Base-by-base conservation (phyloP, 2,888 invertebrate species). In the Acrocera orbiculus region DNA sequence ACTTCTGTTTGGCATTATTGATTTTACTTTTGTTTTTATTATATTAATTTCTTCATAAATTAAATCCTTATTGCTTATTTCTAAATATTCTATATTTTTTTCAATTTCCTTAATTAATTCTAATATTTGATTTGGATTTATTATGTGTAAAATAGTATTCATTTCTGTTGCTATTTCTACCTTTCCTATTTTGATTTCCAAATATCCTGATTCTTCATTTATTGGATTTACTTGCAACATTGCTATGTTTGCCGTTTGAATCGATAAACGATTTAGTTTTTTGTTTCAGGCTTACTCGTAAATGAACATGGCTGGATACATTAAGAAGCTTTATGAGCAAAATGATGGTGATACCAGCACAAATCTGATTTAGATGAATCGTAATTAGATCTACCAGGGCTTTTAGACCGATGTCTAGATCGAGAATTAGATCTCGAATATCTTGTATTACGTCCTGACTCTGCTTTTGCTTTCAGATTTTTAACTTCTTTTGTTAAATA, bases 11-110 rank as follows among this genome's bases (percentile, higher is more conserved):
- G 37, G 39, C 25, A 35, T 32, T 23, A 32, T 38, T 22, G 38
- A 36, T 22, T 27, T 33, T 27, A 35, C 37, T 32, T 40, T 40
- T 27, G 36, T 36, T 38, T 11, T 34, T 23, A 40, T 11, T 16
- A 32, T 38, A 27, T 36, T 24, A 27, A 40, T 30, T 36, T 38
- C 32, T 7, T 19, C 30, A 22, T 15, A 15, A 11, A 33, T 22
- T 20, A 37, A 16, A 16, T 37, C 29, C 29, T 14, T 20, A 22
- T 35, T 35, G 15, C 36, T 30, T 24, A 38, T 16, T 13, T 35
- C 34, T 19, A 35, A 24, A 14, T 25, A 16, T 19, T 33, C 24
- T 17, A 35, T 29, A 35, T 35, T 35, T n/a, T 27, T 27, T 28
- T 31, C 27, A 19, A 37, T 37, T 23, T 40, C 20, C 8, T 14